phyloP scores from a whole-genome alignment of 2,797 vertebrate genomes.

The Poecilia velifera region DNA sequence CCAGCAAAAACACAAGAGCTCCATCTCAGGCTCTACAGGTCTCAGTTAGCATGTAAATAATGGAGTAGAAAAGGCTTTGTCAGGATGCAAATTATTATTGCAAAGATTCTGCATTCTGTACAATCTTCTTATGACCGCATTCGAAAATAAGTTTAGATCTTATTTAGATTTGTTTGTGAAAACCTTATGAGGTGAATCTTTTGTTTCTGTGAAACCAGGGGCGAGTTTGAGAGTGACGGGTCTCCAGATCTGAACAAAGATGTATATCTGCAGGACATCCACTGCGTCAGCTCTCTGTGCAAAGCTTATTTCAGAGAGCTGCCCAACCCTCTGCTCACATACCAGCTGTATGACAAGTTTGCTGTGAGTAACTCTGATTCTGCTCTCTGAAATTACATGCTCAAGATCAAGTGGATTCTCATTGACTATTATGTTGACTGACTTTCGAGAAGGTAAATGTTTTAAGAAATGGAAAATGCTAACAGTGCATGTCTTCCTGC shows the following conservation, averaged over 20 bases:
- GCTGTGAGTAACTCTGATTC: constrained; percentile 81
- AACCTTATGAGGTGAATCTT: not conserved
- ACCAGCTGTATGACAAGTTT: constrained; percentile 95
- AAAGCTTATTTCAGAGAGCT: constrained; percentile 96
- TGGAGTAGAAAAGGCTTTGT: not conserved
- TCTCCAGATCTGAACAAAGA: constrained; percentile 86
- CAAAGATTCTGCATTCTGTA: not conserved
- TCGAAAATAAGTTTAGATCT: not conserved
- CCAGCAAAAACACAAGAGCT: not conserved
- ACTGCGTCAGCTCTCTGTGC: constrained; percentile 94
- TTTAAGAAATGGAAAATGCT: not conserved
- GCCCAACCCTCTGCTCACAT: constrained; percentile 94
- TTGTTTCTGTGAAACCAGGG: constrained; percentile 70
- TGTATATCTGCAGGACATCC: constrained; percentile 93
- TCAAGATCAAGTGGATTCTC: not conserved
- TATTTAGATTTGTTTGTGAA: not conserved
- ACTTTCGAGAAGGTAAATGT: not conserved
- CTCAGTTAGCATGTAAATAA: not conserved
- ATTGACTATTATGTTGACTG: no score
- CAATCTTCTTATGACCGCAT: not conserved
- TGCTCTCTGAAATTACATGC: not conserved
- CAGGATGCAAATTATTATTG: not conserved
- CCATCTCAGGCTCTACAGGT: not conserved
- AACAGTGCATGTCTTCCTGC: not conserved
- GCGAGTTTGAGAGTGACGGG: constrained; percentile 89